Conservation (phyloP, 1,140 invertebrate genomes). For the Cardiocondyla obscurior region DNA sequence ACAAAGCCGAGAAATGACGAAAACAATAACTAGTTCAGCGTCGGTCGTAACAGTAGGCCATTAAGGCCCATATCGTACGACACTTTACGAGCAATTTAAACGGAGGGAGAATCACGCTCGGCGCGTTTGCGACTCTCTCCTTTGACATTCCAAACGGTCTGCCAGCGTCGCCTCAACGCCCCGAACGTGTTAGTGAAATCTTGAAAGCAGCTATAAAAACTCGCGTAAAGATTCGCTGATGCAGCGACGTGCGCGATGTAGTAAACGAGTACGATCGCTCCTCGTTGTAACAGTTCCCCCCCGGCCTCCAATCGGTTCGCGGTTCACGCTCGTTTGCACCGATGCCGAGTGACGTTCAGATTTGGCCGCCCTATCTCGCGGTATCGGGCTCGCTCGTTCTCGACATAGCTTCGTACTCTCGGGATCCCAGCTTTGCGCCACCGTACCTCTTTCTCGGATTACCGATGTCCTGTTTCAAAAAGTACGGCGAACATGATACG, state of each 20-base stretch:
- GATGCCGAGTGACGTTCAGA: slow-evolving; percentile 57
- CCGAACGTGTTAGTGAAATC: slow-evolving; percentile 69
- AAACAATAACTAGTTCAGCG: slow-evolving; percentile 70
- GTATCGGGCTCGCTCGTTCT: slow-evolving; percentile 14
- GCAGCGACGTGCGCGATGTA: background rate
- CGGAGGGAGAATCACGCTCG: slow-evolving; percentile 43
- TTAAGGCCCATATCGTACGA: slow-evolving; percentile 65
- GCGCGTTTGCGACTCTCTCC: slow-evolving; percentile 17
- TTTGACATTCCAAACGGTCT: slow-evolving; percentile 54
- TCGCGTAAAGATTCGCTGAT: slow-evolving; percentile 69
- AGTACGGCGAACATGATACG: background rate
- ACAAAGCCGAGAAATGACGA: background rate
- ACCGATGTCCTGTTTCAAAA: background rate
- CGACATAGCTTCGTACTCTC: slow-evolving; percentile 55
- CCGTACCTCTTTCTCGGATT: slow-evolving; percentile 14
- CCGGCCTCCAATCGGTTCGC: slow-evolving; percentile 57
- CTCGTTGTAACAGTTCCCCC: slow-evolving; percentile 16
- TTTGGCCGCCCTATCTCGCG: background rate
- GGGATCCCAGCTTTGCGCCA: background rate
- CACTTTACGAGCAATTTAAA: slow-evolving; percentile 62
- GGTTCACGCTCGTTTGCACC: slow-evolving; percentile 66
- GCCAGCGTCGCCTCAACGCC: slow-evolving; percentile 10
- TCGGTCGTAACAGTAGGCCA: slow-evolving; percentile 64
- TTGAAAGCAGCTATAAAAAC: slow-evolving; percentile 69
- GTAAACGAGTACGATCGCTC: slow-evolving; percentile 15